A percentile compares a stretch with the other conserved stretches of the same genome.
These are phyloP conservation scores for Lagria hirta DNA, from an alignment of 2,888 invertebrate species.

Conservation along the genomic window DNA sequence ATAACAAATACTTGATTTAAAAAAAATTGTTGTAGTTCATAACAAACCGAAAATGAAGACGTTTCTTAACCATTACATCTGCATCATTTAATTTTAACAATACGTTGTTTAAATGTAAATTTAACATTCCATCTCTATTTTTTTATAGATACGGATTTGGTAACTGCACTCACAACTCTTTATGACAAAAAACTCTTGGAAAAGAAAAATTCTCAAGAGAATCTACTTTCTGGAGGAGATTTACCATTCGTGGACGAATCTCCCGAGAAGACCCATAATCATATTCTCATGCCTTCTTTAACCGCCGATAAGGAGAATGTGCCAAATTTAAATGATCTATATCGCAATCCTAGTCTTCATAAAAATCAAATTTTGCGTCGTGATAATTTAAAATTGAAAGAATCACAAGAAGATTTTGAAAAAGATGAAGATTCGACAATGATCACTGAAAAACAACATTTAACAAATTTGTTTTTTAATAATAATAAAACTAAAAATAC, in stretches of 20 bases:
- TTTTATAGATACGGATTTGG: conserved; percentile 76
- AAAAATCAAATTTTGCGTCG: conserved; percentile 44
- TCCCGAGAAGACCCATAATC: conserved; percentile 53
- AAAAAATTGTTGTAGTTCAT: too few relatives aligned
- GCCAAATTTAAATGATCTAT: conserved; percentile 48
- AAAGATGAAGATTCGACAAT: conserved; percentile 54
- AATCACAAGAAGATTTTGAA: conserved; percentile 54
- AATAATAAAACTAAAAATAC: conserved; percentile 26
- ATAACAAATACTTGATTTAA: too few relatives aligned
- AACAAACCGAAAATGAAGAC: too few relatives aligned
- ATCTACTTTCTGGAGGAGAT: conserved; percentile 58
- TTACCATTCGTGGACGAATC: conserved; percentile 73
- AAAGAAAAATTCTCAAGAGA: conserved; percentile 65
- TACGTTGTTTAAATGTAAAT: too few relatives aligned
- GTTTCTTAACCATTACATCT: too few relatives aligned
- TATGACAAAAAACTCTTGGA: conserved; percentile 74
- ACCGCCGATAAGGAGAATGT: conserved; percentile 49
- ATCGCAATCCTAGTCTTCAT: conserved; percentile 59
- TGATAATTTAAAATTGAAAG: conserved; percentile 25
- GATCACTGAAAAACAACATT: conserved; percentile 48
- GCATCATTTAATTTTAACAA: too few relatives aligned
- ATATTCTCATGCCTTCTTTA: conserved; percentile 33
- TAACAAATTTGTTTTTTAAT: conserved; percentile 36
- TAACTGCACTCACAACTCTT: conserved; percentile 80
- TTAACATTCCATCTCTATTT: too few relatives aligned